These are phyloP conservation scores for Mola mola DNA, from an alignment of 2,113 vertebrate genomes.

Conservation along the genomic window DNA sequence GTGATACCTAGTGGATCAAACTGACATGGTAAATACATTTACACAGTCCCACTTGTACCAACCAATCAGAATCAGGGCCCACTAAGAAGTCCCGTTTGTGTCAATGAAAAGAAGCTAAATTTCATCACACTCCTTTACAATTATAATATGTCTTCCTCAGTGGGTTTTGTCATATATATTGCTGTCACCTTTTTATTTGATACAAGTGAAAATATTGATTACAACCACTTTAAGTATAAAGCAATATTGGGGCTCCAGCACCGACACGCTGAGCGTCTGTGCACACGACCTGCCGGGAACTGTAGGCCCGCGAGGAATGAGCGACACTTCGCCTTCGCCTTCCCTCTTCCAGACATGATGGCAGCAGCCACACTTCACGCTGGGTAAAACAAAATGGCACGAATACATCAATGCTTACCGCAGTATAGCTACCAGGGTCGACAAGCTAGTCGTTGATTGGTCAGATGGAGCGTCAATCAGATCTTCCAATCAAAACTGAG, in stretches of 20 bases:
- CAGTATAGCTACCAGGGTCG: background rate
- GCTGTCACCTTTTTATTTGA: no score
- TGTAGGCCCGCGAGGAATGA: slow-evolving; percentile 26
- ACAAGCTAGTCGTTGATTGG: slow-evolving; percentile 5
- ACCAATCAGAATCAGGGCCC: no score
- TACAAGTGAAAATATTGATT: no score
- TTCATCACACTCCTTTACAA: no score
- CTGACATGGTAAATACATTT: background rate
- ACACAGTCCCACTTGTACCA: no score
- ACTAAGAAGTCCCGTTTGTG: no score
- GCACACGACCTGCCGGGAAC: slow-evolving; percentile 41
- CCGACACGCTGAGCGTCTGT: slow-evolving; percentile 33
- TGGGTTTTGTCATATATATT: no score
- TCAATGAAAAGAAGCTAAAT: no score
- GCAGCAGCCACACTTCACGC: no score
- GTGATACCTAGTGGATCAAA: background rate
- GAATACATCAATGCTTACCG: background rate
- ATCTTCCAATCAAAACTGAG: slow-evolving; percentile 23
- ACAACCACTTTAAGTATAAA: no score
- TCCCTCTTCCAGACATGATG: slow-evolving; percentile 43
- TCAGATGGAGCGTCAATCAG: rapidly evolving
- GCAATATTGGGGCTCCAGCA: slow-evolving; percentile 23
- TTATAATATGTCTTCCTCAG: no score
- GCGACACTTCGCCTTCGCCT: slow-evolving; percentile 19
- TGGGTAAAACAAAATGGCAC: no score